Percentiles rank a stretch among this genome's conserved stretches.
Evolutionary conservation across 2,888 invertebrate genomes (phyloP).

Genomic region (Tryphoninae sp.): DNA sequence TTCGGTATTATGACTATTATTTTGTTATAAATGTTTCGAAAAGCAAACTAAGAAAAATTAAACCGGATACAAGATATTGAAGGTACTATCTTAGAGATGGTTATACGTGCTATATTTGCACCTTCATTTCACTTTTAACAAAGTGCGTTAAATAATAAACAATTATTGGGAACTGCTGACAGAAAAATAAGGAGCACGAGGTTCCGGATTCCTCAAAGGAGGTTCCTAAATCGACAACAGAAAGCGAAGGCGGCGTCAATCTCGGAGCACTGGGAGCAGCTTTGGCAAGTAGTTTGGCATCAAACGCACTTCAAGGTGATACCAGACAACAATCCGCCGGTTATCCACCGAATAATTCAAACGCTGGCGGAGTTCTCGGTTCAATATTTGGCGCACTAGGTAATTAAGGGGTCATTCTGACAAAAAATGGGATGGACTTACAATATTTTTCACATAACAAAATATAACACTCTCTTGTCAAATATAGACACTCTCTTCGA

Average conservation of each 20-base stretch:
- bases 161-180: neutral
- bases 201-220: constrained; percentile 75
- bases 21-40: no score
- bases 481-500: no score
- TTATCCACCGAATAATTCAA: constrained; percentile 74
- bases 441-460: no score
- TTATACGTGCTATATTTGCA: constrained; percentile 9
- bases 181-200: constrained; percentile 71
- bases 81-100: neutral
- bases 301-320: constrained; percentile 74
- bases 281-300: constrained; percentile 76
- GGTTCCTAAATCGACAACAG: constrained; percentile 71
- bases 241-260: constrained; percentile 73
- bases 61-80: neutral
- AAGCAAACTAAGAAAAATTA: no score
- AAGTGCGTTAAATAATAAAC: neutral
- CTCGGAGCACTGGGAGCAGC: constrained; percentile 78
- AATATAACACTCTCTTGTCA: no score
- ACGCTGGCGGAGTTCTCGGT: constrained; percentile 74
- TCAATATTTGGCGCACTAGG: constrained; percentile 79
- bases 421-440: no score
- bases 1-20: neutral
- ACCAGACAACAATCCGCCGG: constrained; percentile 67
- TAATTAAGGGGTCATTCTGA: constrained; percentile 55
- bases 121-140: neutral